Evolutionary conservation across 2,113 vertebrate genomes (phyloP), one percentile per base, ranked within the genome.

Genomic region (Zeus faber): DNA sequence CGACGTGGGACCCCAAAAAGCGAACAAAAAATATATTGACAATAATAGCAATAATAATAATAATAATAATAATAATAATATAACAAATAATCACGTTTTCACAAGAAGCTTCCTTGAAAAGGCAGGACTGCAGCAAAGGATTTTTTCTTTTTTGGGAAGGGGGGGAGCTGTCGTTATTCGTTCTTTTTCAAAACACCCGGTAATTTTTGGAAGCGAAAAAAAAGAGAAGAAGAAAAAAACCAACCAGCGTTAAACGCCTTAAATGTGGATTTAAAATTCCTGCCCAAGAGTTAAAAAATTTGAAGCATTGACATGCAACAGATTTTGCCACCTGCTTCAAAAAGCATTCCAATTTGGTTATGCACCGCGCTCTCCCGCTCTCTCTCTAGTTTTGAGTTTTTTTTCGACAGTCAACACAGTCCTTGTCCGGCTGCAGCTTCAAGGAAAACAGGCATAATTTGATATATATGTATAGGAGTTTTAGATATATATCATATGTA

Each of bases 401-500:
- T 23, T 43, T 43, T 47, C 53, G 65, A 43, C 57, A 74, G 67
- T 85, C 75, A 83, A 49, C 70, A 76, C 62, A 76, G 65, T 82
- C 78, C 82, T 74, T 83, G 76, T 87, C 82, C 85, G 31, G 62
- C 70, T 75, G 79, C 81, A 79, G 82, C 79, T 85, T 87, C 82
- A 86, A 68, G 78, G 88, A 88, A 91, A 90, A 90, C 88, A 89
- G 81, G 71, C 88, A 89, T 89, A 87, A 89, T 89, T 85, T 90
- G 89, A 91, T 91, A 89, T 88, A 88, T 89, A 91, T 89, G 88
- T 91, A 91, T 85, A 91, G 81, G 79, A 78, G 54, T 86, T 86
- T 86, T 90, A 90, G 81, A 90, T 89, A 90, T 90, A 90, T 91
- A 90, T 91, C 89, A 90, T 85, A 89, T 87, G 86, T 88, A 88